Evolutionary conservation across 1,140 invertebrate species (phyloP), one percentile per base, ranked within the genome.

Genomic region (Pseudomyrmex gracilis): DNA sequence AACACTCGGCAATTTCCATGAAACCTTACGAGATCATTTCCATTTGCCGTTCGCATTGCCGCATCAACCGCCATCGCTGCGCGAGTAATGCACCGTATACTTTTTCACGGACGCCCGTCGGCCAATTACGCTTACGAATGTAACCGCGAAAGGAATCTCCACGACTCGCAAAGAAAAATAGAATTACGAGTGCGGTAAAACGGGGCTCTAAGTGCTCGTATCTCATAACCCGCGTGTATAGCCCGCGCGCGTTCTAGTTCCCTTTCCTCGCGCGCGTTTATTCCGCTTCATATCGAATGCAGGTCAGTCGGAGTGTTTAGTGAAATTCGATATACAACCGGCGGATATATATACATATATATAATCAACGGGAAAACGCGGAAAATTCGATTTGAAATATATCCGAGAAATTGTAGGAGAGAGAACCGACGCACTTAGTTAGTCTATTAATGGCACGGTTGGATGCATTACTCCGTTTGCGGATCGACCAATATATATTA

Each of bases 301-400:
- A 47, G 12, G 43, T 49, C 43, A 58, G 12, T 24, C 53, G 51
- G 7, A 17, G 20, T 71, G 43, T 80, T 80, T 17, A 71, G 12
- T 43, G 43, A 58, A 71, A 71, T 80, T 80, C 22, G n/a, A 80
- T 34, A 34, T 34, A n/a, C 76, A 58, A n/a, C 15, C 34, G 9
- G 12, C 34, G 34, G 5, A 0, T 45, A 20, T 71, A 57, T 13
- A 57, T 12, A 43, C 0, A 0, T 45, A 20, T 71, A 57, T 13
- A 57, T 12, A 43, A 71, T 71, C 53, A 58, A 70, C 12, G 13
- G 7, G 20, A 70, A 80, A 70, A 57, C 8, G 22, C 20, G 15
- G 66, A 71, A 80, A 80, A 71, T 80, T 80, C 53, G 67, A 58
- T 58, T 17, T 58, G 43, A 80, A 45, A 78, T 58, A 17, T 57